These are phyloP conservation scores for Pardalotus punctatus DNA, from an alignment of 2,113 vertebrate species.

Conservation along the genomic window DNA sequence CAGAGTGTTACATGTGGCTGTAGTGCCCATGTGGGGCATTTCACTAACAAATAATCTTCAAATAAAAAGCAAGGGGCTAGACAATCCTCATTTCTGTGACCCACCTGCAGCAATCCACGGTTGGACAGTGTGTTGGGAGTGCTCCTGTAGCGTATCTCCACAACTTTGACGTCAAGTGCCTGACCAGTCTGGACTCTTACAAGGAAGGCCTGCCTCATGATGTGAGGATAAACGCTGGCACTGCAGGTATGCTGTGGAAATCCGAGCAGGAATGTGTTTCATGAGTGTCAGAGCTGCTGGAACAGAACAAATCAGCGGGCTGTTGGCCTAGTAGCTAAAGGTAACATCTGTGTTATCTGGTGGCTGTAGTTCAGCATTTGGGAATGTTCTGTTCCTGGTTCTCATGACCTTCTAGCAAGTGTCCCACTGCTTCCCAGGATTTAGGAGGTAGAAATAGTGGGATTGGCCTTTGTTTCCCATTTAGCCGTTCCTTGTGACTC, in stretches of 20 bases:
- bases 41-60: neutral
- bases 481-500: neutral
- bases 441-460: neutral
- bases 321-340: neutral
- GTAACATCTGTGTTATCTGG: neutral
- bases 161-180: constrained; percentile 76
- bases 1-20: neutral
- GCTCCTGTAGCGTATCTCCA: constrained; percentile 86
- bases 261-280: neutral
- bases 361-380: neutral
- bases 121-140: constrained; percentile 77
- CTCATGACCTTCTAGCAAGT: neutral
- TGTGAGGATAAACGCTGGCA: neutral
- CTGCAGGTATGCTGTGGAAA: constrained; percentile 52
- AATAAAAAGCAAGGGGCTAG: neutral
- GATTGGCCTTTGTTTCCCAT: neutral
- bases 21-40: neutral
- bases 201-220: neutral
- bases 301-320: neutral
- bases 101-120: constrained; percentile 71
- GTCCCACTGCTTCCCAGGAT: neutral
- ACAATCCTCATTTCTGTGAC: neutral
- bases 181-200: constrained; percentile 55
- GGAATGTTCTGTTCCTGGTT: neutral
- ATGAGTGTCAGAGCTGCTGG: neutral